Evolutionary conservation across 2,888 invertebrate species (phyloP), one percentile per base, ranked within the genome.

Genomic region (Orthosia gracilis): DNA sequence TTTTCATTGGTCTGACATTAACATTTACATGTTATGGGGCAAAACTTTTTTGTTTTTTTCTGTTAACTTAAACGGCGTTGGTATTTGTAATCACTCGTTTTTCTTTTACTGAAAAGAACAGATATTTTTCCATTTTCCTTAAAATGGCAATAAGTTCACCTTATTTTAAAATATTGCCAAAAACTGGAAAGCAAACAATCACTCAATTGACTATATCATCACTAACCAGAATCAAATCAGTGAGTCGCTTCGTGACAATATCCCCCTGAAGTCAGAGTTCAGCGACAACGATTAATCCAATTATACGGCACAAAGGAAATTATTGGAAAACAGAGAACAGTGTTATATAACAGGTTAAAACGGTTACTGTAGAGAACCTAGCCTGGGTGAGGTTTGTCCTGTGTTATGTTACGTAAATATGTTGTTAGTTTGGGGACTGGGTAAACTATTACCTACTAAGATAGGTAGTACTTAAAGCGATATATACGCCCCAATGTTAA

Each of bases 281-380:
- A 84, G 76, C 84, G 87, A 85, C 82, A 87, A 80, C 83, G 78
- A 84, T 84, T 91, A 91, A 93, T 92, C 87, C 87, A 91, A 92
- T 92, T 91, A 90, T 79, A 69, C 68, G 80, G 78, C 84, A 89
- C 88, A 91, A 90, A 87, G 85, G 85, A 85, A 82, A 87, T 87
- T 86, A 87, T 86, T 83, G 78, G 85, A 73, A 85, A 85, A 82
- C 69, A 64, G 76, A 69, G 69, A 65, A 82, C 83, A 52, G 7
- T 52, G 62, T 58, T 59, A 79, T 78, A 13, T 49, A 47, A 49
- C 57, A 52, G 59, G 68, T 49, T 76, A 49, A 64, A 49, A 49
- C 54, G 50, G 50, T 71, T 45, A 52, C 1, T 26, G 18, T 31
- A 11, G 54, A 9, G 52, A 21, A 21, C 31, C 31, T 65, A 17